Percentiles rank a stretch among this genome's conserved stretches.
phyloP scores from a whole-genome alignment of 2,113 vertebrate genomes.

The Plotosus lineatus region DNA sequence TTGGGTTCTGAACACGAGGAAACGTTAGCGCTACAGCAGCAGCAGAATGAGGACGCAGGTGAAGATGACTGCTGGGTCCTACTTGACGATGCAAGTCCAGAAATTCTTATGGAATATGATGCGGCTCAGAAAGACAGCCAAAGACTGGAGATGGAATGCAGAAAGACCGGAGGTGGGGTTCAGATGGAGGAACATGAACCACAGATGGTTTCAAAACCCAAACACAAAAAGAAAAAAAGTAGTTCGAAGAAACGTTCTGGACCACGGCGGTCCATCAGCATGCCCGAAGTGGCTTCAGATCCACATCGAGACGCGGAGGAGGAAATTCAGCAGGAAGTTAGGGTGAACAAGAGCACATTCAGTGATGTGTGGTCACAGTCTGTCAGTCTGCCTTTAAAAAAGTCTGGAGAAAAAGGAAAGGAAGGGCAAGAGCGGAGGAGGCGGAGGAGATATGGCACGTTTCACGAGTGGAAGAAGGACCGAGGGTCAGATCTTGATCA shows the following conservation, averaged over 20 bases:
- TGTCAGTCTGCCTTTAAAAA: constrained; percentile 16
- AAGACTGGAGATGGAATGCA: background rate
- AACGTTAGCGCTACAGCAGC: background rate
- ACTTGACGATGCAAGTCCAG: constrained; percentile 2
- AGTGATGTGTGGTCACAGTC: constrained; percentile 25
- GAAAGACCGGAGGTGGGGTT: background rate
- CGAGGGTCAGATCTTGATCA: constrained; percentile 18
- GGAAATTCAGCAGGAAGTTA: constrained; percentile 10
- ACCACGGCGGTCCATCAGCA: constrained; percentile 58
- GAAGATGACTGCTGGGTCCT: constrained; percentile 40
- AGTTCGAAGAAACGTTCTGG: constrained; percentile 26
- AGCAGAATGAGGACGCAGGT: constrained; percentile 10
- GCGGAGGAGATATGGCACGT: background rate
- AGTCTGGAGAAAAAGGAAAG: background rate
- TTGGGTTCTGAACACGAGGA: background rate
- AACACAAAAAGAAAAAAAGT: constrained; percentile 14
- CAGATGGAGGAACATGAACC: background rate
- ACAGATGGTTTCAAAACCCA: background rate
- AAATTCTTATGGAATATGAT: constrained; percentile 11
- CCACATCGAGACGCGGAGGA: background rate
- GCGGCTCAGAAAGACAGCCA: background rate
- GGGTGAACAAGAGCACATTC: background rate
- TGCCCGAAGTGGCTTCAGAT: constrained; percentile 54
- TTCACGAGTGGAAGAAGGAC: constrained; percentile 8
- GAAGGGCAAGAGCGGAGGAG: constrained; percentile 20